These are phyloP conservation scores for Drosophila peninsularis DNA, from an alignment of 2,888 invertebrate genomes.

Conservation along the genomic window DNA sequence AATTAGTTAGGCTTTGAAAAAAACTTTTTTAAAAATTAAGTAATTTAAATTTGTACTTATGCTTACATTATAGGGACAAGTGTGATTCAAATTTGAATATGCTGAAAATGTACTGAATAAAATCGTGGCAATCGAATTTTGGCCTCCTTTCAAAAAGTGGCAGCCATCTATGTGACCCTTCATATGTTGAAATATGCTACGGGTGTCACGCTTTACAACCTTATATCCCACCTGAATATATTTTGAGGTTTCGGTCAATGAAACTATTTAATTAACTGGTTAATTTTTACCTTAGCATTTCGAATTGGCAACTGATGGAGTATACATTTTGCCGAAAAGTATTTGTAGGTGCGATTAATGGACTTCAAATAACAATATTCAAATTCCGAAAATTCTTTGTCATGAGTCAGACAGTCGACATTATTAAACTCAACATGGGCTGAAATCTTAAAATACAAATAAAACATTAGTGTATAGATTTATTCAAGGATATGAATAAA, in stretches of 20 bases:
- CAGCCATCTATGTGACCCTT: constrained; percentile 37
- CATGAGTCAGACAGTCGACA: constrained; percentile 26
- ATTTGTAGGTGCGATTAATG: constrained; percentile 63
- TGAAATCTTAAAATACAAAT: constrained; percentile 23
- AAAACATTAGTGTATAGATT: not conserved
- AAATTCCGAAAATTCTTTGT: constrained; percentile 16
- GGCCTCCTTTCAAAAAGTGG: constrained; percentile 34
- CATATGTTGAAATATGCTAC: constrained; percentile 17
- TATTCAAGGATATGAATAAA: not conserved
- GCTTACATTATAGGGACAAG: constrained; percentile 45
- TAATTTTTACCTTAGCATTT: constrained; percentile 26
- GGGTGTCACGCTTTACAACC: constrained; percentile 36
- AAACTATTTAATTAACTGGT: not conserved
- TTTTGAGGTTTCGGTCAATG: not conserved
- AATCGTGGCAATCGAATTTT: constrained; percentile 40
- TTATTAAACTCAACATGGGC: constrained; percentile 53
- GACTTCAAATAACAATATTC: constrained; percentile 52
- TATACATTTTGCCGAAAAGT: constrained; percentile 20
- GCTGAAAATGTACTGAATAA: constrained; percentile 15
- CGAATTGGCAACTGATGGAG: constrained; percentile 23
- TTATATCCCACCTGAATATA: constrained; percentile 21
- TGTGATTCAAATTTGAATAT: constrained; percentile 50
- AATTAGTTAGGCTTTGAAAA: not conserved
- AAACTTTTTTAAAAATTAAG: no score
- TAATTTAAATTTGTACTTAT: no score